Evolutionary conservation across 1,140 invertebrate genomes (phyloP), one percentile per base, ranked within the genome.

Genomic region (Teleopsis dalmanni): DNA sequence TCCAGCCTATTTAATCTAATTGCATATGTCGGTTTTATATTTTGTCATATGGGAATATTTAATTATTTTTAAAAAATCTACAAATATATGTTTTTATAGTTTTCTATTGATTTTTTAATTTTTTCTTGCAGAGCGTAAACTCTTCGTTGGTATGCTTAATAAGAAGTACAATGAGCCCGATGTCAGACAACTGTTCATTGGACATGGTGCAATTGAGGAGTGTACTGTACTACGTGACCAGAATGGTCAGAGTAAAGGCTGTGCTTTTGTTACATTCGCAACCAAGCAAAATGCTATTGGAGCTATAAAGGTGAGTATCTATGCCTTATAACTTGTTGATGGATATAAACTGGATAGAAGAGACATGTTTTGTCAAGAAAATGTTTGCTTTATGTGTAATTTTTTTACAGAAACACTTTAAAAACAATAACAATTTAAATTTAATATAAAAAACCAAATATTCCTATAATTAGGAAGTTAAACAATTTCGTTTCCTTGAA

Each of bases 81-180:
- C 13, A 29, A 8, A 29, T 8, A 29, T 29, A 8, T 29, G 27
- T 29, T 41, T 14, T 33, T 45, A 7, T 18, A 13, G n/a, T 45
- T 45, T 45, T 50, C 19, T 27, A 21, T 31, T 11, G 37, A 13
- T 37, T 52, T 58, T 56, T 55, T 54, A 23, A 29, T 25, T 37
- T 50, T 56, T 48, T 55, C 49, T 48, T 88, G 35, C 82, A 98
- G 95, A 98, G 76, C 82, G 95, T 57, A 99, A 99, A 75, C 77
- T 99, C 54, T 99, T 99, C 73, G 90, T 99, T 55, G 96, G 96
- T n/a, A 98, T 99, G 96, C 76, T 99, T 54, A 95, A 93, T 64
- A 98, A 98, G 73, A 95, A 97, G 68, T 87, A 90, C 62, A 88
- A 84, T 41, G 96, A 99, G 74, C 92, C 93, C 62, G 95, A 98